A percentile compares a stretch with the other conserved stretches of the same genome.
These are phyloP conservation scores for Cephus pulcher DNA, from an alignment of 2,888 invertebrate genomes.

Conservation along the genomic window DNA sequence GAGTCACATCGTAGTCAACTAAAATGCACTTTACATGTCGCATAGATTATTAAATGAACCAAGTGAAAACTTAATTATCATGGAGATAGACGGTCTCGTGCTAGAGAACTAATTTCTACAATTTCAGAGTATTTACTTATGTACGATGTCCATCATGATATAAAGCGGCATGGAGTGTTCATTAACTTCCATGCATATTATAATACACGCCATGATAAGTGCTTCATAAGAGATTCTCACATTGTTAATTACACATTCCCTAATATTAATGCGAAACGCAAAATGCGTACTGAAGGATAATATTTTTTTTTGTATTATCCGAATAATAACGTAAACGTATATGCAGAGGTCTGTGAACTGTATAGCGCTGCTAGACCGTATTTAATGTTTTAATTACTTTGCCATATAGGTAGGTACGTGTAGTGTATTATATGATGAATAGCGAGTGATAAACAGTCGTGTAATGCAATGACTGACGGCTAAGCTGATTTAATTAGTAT, in stretches of 20 bases:
- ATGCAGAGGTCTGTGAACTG: neutral
- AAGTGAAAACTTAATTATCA: constrained; percentile 42
- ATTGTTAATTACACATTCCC: neutral
- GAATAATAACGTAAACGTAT: neutral
- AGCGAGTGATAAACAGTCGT: constrained; percentile 25
- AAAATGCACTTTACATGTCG: constrained; percentile 39
- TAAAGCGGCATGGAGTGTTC: neutral
- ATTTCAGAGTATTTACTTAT: constrained; percentile 36
- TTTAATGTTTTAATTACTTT: neutral
- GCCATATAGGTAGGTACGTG: neutral
- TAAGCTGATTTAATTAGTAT: constrained; percentile 34
- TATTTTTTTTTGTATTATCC: neutral
- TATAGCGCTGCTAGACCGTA: neutral
- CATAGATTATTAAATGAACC: constrained; percentile 41
- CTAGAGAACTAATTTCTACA: constrained; percentile 38
- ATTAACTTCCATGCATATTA: neutral
- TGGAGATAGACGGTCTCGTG: constrained; percentile 6
- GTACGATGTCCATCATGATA: constrained; percentile 23
- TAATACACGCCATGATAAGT: neutral
- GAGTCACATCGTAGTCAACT: neutral
- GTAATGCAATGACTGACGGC: constrained; percentile 46
- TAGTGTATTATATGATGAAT: neutral
- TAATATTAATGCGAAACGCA: neutral
- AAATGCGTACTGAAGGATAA: neutral
- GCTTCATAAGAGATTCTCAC: neutral